phyloP scores from a whole-genome alignment of 2,113 vertebrate species.

The Burhinus oedicnemus region DNA sequence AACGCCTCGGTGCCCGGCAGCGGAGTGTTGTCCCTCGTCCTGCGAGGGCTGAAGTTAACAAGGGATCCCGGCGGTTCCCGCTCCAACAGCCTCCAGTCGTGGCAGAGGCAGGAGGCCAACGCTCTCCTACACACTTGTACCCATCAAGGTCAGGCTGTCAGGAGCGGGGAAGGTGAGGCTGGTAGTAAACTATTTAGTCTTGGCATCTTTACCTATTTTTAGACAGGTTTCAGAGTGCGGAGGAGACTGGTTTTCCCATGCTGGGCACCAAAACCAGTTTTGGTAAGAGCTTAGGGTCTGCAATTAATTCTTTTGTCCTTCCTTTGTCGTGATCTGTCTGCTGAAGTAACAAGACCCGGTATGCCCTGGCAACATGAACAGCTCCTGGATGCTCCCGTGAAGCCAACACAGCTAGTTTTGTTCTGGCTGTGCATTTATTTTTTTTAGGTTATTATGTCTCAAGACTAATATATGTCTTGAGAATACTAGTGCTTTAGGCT shows the following conservation, averaged over 20 bases:
- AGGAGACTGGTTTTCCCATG: neutral
- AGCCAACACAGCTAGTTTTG: neutral
- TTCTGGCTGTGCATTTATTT: neutral
- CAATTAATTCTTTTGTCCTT: neutral
- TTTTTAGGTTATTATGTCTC: neutral
- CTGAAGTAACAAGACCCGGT: neutral
- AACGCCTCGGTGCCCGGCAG: neutral
- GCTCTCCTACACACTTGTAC: rapidly evolving
- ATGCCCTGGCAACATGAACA: neutral
- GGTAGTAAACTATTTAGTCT: neutral
- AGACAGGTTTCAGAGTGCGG: neutral
- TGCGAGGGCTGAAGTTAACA: rapidly evolving
- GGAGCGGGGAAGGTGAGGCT: neutral
- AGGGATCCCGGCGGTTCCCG: neutral
- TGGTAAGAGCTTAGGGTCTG: neutral
- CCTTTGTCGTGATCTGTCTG: too few species aligned
- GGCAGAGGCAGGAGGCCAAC: neutral
- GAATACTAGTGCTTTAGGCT: neutral
- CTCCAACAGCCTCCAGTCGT: rapidly evolving
- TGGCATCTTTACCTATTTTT: neutral
- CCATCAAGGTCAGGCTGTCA: neutral
- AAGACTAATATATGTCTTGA: neutral
- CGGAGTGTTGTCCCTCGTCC: rapidly evolving
- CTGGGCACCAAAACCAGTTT: neutral
- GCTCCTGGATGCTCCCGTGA: neutral